Evolutionary conservation across 2,888 invertebrate species (phyloP).

Genomic region (Stenodera caucasica): DNA sequence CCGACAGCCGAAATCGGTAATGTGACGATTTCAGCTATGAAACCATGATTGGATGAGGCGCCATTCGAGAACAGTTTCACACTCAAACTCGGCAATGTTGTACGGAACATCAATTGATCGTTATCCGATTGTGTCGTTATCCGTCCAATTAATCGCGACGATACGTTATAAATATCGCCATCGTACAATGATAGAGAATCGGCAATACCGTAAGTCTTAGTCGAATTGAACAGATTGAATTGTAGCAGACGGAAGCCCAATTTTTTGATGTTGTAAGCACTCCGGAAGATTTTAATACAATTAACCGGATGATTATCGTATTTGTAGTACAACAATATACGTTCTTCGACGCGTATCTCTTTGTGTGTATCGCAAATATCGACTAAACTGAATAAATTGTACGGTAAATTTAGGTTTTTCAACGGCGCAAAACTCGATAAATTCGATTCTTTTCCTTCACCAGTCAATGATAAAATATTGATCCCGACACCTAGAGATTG

Average conservation of each 20-base stretch:
- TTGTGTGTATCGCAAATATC: constrained; percentile 97
- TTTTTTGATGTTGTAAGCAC: constrained; percentile 80
- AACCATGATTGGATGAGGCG: constrained; percentile 91
- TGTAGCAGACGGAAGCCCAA: constrained; percentile 89
- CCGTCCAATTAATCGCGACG: constrained; percentile 70
- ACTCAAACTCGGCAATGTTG: constrained; percentile 79
- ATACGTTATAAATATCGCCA: constrained; percentile 88
- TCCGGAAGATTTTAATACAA: constrained; percentile 95
- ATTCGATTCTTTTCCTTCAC: constrained; percentile 86
- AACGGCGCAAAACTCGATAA: constrained; percentile 88
- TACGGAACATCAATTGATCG: constrained; percentile 75
- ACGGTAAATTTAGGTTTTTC: constrained; percentile 79
- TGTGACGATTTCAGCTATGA: constrained; percentile 95
- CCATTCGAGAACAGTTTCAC: constrained; percentile 93
- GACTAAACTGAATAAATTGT: constrained; percentile 89
- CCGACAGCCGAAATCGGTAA: constrained; percentile 90
- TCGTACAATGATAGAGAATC: constrained; percentile 88
- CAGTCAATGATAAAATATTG: constrained; percentile 86
- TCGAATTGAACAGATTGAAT: constrained; percentile 89
- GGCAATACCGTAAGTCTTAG: constrained; percentile 75
- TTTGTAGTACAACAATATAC: constrained; percentile 92
- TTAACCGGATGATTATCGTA: constrained; percentile 96
- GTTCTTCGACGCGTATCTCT: constrained; percentile 84
- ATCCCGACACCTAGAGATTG: constrained; percentile 89
- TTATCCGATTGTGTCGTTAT: constrained; percentile 71